A percentile compares a stretch with the other conserved stretches of the same genome.
Evolutionary conservation across 2,113 vertebrate genomes (phyloP).

Genomic region (Junco hyemalis): DNA sequence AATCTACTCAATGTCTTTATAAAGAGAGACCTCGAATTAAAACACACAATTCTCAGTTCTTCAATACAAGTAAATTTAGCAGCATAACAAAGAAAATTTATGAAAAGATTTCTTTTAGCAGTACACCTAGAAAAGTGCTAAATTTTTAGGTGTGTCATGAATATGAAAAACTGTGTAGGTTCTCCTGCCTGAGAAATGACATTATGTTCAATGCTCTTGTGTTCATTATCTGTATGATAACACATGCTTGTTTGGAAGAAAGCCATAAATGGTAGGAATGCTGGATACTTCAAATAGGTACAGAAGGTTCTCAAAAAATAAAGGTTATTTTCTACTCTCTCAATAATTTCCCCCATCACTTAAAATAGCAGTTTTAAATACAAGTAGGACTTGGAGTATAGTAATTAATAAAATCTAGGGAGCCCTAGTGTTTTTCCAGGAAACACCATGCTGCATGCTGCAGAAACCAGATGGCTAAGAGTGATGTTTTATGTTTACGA

Average conservation of each 20-base stretch:
- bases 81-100: not conserved
- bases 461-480: not conserved
- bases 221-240: not conserved
- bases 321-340: not conserved
- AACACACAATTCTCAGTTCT: not conserved
- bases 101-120: not conserved
- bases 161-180: not conserved
- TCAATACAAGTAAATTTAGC: not conserved
- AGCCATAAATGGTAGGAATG: not conserved
- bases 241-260: not conserved
- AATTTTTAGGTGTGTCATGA: not conserved
- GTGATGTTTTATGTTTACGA: not conserved
- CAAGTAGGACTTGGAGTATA: not conserved
- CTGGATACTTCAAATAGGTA: not conserved
- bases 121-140: not conserved
- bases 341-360: not conserved
- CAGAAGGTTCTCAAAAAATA: not conserved
- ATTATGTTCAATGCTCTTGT: not conserved
- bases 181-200: not conserved
- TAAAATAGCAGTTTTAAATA: not conserved
- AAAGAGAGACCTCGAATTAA: not conserved
- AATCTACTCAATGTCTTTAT: not conserved
- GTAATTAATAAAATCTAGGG: not conserved
- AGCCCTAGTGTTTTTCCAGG: not conserved
- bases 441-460: not conserved